Percentiles rank a stretch among this genome's conserved stretches.
Evolutionary conservation across 1,140 invertebrate species (phyloP).

Genomic region (Yoshiicerus persimilis): DNA sequence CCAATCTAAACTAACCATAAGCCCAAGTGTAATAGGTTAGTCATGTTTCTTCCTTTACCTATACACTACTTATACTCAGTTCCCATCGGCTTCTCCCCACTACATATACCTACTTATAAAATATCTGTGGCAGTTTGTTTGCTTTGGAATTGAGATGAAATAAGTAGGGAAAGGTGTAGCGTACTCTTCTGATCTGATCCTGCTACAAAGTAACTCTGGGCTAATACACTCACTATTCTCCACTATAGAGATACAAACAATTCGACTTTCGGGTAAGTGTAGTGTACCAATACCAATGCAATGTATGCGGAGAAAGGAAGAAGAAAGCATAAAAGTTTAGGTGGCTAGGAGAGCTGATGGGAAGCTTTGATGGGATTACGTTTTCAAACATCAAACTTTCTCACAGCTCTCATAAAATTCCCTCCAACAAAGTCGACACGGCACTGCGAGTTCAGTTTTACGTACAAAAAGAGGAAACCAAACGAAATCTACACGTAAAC

Average conservation of each 20-base stretch:
- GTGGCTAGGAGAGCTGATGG: slow-evolving; percentile 27
- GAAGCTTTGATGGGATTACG: slow-evolving; percentile 26
- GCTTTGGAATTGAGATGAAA: not conserved
- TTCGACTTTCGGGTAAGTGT: not conserved
- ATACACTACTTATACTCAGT: not conserved
- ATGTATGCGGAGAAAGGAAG: not conserved
- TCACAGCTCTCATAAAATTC: slow-evolving; percentile 24
- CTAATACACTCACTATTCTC: not conserved
- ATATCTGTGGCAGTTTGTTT: not conserved
- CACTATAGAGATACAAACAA: not conserved
- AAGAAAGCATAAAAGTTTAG: slow-evolving; percentile 24
- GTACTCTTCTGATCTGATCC: not conserved
- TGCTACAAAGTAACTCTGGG: not conserved
- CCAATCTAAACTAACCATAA: not conserved
- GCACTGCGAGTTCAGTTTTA: not conserved
- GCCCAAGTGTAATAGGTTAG: not conserved
- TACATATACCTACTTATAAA: not conserved
- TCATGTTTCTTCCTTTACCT: not conserved
- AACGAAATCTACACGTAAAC: not conserved
- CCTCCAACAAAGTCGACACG: slow-evolving; percentile 4
- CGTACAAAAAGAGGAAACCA: not conserved
- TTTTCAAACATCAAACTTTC: slow-evolving; percentile 29
- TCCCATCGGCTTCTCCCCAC: not conserved
- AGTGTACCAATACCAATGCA: not conserved
- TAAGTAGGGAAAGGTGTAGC: not conserved